These are phyloP conservation scores for Pollenia labialis DNA, from an alignment of 2,888 invertebrate genomes.

Conservation along the genomic window DNA sequence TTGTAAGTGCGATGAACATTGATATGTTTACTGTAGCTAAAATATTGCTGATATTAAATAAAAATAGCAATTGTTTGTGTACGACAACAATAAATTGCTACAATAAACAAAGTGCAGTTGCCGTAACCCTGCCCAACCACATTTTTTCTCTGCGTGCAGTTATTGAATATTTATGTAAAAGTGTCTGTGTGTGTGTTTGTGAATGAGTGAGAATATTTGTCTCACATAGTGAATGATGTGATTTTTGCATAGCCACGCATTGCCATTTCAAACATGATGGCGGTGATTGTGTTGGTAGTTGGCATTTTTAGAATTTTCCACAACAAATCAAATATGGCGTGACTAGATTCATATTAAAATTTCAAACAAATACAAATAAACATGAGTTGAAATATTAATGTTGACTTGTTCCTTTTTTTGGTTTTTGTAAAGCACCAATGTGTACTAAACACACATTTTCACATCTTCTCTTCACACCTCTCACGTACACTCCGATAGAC, in stretches of 20 bases:
- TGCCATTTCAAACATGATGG: slow-evolving; percentile 53
- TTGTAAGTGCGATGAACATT: too few relatives aligned
- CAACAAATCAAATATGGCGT: slow-evolving; percentile 71
- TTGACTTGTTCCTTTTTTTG: slow-evolving; percentile 40
- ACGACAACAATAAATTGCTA: too few relatives aligned
- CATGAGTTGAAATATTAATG: slow-evolving; percentile 63
- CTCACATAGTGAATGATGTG: slow-evolving; percentile 36
- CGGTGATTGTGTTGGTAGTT: slow-evolving; percentile 40
- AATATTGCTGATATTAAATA: too few relatives aligned
- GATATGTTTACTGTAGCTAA: too few relatives aligned
- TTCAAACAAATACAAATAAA: slow-evolving; percentile 57
- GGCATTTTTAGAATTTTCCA: slow-evolving; percentile 59
- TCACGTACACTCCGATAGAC: neutral
- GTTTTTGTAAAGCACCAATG: neutral
- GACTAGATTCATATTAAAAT: slow-evolving; percentile 71
- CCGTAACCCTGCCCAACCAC: too few relatives aligned
- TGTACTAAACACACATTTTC: neutral
- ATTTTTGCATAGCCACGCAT: slow-evolving; percentile 57
- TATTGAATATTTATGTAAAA: too few relatives aligned
- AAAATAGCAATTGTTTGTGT: too few relatives aligned
- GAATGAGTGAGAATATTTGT: slow-evolving; percentile 8
- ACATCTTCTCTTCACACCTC: neutral
- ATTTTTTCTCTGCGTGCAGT: too few relatives aligned
- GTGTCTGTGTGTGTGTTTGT: neutral
- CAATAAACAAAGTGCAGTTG: too few relatives aligned